Evolutionary conservation across 2,797 vertebrate species (phyloP).

Genomic region (Leptodactylus fallax): DNA sequence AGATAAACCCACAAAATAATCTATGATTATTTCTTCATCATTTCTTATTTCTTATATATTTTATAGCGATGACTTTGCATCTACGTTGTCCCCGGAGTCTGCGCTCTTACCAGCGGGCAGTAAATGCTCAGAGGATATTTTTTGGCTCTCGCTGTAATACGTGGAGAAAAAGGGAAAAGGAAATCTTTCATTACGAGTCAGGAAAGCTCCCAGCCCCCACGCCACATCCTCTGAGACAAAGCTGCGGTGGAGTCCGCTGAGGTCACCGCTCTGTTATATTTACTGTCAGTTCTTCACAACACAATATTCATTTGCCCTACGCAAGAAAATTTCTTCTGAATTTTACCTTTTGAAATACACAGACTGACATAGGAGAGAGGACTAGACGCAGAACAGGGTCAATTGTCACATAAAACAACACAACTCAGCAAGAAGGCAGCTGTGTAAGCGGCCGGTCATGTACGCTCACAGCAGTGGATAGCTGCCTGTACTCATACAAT

Average conservation of each 20-base stretch:
- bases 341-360: background rate
- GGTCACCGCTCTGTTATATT: background rate
- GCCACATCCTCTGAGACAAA: slow-evolving; percentile 42
- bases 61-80: no score
- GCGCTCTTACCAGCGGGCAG: no score
- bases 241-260: slow-evolving; percentile 2
- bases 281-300: background rate
- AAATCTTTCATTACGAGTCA: slow-evolving; percentile 33
- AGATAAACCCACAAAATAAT: no score
- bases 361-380: background rate
- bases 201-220: slow-evolving; percentile 44
- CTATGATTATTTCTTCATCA: no score
- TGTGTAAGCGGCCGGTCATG: background rate
- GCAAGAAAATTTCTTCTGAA: background rate
- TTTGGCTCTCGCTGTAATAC: background rate
- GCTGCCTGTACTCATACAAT: no score
- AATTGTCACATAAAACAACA: background rate
- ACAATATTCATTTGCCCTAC: background rate
- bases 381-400: background rate
- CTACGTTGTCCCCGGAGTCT: no score
- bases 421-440: background rate
- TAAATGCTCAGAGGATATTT: no score
- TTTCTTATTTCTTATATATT: no score
- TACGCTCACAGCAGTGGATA: no score
- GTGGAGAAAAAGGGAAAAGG: slow-evolving; percentile 16